phyloP scores from a whole-genome alignment of 2,797 vertebrate species.

The Melanotaenia trifasciata region DNA sequence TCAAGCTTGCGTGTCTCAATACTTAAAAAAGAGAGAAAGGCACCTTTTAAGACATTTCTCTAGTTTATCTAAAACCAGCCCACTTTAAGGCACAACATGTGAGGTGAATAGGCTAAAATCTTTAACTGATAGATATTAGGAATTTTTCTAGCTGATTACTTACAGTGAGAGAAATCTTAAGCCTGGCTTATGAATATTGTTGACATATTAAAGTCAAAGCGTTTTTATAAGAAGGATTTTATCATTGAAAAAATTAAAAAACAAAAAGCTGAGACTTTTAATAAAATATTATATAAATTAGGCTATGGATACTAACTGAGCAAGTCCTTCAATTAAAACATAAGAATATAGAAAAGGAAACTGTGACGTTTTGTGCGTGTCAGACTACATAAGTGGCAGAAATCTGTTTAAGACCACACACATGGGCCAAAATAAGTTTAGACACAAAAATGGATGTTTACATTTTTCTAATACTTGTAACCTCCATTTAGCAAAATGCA shows the following conservation, averaged over 20 bases:
- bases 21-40: constrained; percentile 18
- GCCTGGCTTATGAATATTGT: not conserved
- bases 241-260: not conserved
- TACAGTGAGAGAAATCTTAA: not conserved
- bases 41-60: not conserved
- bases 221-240: not conserved
- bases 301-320: not conserved
- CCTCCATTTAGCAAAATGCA: not conserved
- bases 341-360: not conserved
- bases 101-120: not conserved
- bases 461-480: not conserved
- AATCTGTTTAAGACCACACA: not conserved
- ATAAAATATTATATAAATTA: not conserved
- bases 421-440: not conserved
- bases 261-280: not conserved
- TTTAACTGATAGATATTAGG: not conserved
- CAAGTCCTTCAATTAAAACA: not conserved
- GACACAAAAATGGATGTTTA: not conserved
- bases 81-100: not conserved
- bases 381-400: not conserved
- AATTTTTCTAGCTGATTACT: not conserved
- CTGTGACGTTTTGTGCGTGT: not conserved
- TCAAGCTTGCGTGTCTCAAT: not conserved
- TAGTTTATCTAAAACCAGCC: constrained; percentile 9
- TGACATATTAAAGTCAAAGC: not conserved